Evolutionary conservation across 2,888 invertebrate species (phyloP), one percentile per base, ranked within the genome.

Genomic region (Elmis aenea): DNA sequence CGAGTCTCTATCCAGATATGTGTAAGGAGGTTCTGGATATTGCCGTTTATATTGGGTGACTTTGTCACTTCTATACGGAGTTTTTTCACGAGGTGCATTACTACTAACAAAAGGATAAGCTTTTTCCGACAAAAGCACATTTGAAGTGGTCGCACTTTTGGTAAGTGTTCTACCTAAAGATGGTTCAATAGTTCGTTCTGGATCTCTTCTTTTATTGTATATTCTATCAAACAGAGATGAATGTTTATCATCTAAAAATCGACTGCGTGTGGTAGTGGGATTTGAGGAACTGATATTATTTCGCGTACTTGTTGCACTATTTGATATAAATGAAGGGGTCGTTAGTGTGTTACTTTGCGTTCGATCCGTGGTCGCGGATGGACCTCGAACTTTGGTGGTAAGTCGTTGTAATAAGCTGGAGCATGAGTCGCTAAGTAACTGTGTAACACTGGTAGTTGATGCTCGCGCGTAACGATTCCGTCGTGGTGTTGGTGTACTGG

Each of bases 391-490:
- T 46, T 84, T 76, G 18, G 82, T 83, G 5, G 79, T 75, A 57
- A 91, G 73, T 50, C 88, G 76, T 63, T 88, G 88, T 56, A 91
- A 76, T 51, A 91, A 75, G 69, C 79, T 90, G 58, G 86, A 85
- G 69, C 88, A 91, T 54, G 89, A 88, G 64, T 91, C 90, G 52
- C 83, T 84, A 54, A 91, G 72, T 57, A 91, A 72, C 68, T 91
- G 90, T 48, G 88, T 84, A 54, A 91, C 87, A 70, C 88, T 89
- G 28, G 82, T 76, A 30, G 82, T 80, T 40, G 84, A 83, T 31
- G 89, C 85, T 45, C 90, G 80, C 50, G 82, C 75, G 69, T 89
- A 88, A 50, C 87, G 79, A 61, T 76, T 77, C 50, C 81, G 76
- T 45, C 79, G 74, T 37, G 72, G 62, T 64, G 77, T 60, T 5